Base-by-base conservation (phyloP, 2,113 vertebrate species). In the Nansenia antarctica region DNA sequence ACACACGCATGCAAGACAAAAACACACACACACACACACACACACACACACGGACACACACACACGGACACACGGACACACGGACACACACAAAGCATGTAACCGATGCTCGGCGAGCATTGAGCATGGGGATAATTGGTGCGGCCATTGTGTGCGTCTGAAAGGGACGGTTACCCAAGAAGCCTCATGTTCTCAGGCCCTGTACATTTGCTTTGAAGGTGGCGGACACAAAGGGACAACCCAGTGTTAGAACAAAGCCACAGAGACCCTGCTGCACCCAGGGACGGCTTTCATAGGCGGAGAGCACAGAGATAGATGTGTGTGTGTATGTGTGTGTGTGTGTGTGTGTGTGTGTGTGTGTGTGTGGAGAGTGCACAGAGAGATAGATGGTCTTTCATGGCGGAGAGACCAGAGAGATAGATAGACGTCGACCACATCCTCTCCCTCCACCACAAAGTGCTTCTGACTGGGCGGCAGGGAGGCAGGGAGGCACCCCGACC, bases 181-280 rank as follows among this genome's bases (percentile, higher is more conserved):
- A 90, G 89, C 87, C 90, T 92, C 90, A 93, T 92, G 91, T 92
- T 87, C n/a, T n/a, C n/a, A 86, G 87, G 88, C 87, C 88, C 79
- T 90, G 88, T 91, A 89, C 87, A 85, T 87, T 89, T 79, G 86
- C 91, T 92, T 92, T 93, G 90, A 93, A 93, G 91, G 90, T 90
- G 84, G 80, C 85, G 74, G 80, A 87, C 90, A 92, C 87, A 93
- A 92, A 91, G 85, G 88, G 85, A 70, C 75, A 83, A 90, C 88
- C 85, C 84, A 77, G 70, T n/a, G 78, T 74, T 86, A 80, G 81
- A 89, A 90, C 89, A 91, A 90, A 92, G 89, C 82, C 84, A 78
- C 67, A 75, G 84, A 87, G 86, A 90, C 85, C 85, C 79, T 65
- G 82, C 77, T 87, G 88, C 85, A 82, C 84, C 86, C 86, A 79